Evolutionary conservation across 2,888 invertebrate genomes (phyloP).

Genomic region (Eristalis intricaria): DNA sequence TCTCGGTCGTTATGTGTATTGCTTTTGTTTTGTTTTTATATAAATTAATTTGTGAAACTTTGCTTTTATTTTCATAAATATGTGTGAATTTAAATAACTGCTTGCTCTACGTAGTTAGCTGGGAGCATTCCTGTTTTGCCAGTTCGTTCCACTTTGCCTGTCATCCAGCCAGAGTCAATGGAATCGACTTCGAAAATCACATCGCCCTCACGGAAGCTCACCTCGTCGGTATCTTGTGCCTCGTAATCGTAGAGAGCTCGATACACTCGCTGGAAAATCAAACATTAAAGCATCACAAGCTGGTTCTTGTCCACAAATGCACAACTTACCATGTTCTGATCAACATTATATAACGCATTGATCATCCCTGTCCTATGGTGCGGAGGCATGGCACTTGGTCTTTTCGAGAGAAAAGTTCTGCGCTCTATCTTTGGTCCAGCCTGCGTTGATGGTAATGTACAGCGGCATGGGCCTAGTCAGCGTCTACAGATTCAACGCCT

Average conservation of each 20-base stretch:
- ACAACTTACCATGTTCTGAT: slow-evolving; percentile 76
- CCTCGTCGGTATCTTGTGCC: slow-evolving; percentile 98
- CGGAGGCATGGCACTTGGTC: no score
- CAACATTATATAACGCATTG: no score
- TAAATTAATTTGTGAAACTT: slow-evolving; percentile 66
- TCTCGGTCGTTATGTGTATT: background rate
- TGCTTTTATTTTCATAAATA: slow-evolving; percentile 48
- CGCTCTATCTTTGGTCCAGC: no score
- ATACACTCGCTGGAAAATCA: slow-evolving; percentile 86
- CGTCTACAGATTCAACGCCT: no score
- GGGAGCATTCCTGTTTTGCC: slow-evolving; percentile 98
- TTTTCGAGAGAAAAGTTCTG: no score
- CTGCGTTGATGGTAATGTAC: no score
- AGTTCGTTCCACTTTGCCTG: slow-evolving; percentile 95
- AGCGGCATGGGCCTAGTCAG: no score
- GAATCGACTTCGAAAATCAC: slow-evolving; percentile 96
- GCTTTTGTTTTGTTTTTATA: slow-evolving; percentile 41
- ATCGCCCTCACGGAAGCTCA: slow-evolving; percentile 96
- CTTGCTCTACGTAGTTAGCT: slow-evolving; percentile 97
- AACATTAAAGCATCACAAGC: slow-evolving; percentile 63
- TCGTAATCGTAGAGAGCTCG: slow-evolving; percentile 99
- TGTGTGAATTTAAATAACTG: slow-evolving; percentile 84
- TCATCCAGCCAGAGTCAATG: slow-evolving; percentile 99
- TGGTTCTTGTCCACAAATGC: no score
- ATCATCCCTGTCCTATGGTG: no score